A percentile compares a stretch with the other conserved stretches of the same genome.
These are phyloP conservation scores for Muscina levida DNA, from an alignment of 2,888 invertebrate species.

Conservation along the genomic window DNA sequence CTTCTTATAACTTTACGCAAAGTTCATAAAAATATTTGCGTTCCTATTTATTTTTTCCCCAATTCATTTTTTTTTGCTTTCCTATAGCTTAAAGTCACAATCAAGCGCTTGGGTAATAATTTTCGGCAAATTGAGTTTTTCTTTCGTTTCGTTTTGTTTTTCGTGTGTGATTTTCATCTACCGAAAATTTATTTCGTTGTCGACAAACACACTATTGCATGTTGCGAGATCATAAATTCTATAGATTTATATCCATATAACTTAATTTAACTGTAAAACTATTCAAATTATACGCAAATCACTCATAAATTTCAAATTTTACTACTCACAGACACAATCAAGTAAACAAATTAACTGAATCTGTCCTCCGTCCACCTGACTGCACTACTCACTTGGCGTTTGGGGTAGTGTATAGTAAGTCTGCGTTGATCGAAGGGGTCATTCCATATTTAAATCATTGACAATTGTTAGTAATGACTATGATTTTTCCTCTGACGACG, in stretches of 20 bases:
- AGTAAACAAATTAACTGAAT: not conserved
- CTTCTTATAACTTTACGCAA: not conserved
- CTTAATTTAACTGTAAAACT: slow-evolving; percentile 1
- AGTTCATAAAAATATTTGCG: not conserved
- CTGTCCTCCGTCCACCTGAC: not conserved
- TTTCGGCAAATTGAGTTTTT: not conserved
- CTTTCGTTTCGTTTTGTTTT: too few relatives aligned
- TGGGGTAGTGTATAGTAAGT: not conserved
- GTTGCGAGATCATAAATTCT: slow-evolving; percentile 48
- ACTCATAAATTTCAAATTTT: slow-evolving; percentile 56
- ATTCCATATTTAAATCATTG: slow-evolving; percentile 55
- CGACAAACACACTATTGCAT: slow-evolving; percentile 38
- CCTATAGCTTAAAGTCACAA: not conserved
- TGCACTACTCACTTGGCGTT: not conserved
- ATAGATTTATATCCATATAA: not conserved
- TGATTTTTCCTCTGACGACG: slow-evolving; percentile 53
- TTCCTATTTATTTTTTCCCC: not conserved
- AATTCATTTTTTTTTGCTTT: not conserved
- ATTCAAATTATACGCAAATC: slow-evolving; percentile 45
- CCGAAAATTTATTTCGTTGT: not conserved
- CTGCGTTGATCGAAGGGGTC: slow-evolving; percentile 39
- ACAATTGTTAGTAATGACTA: slow-evolving; percentile 58
- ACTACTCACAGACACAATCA: slow-evolving; percentile 1
- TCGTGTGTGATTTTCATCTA: too few relatives aligned
- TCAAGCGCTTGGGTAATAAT: slow-evolving; percentile 53